Conservation (phyloP, 2,888 invertebrate species). For the Caenorhabditis uteleia region DNA sequence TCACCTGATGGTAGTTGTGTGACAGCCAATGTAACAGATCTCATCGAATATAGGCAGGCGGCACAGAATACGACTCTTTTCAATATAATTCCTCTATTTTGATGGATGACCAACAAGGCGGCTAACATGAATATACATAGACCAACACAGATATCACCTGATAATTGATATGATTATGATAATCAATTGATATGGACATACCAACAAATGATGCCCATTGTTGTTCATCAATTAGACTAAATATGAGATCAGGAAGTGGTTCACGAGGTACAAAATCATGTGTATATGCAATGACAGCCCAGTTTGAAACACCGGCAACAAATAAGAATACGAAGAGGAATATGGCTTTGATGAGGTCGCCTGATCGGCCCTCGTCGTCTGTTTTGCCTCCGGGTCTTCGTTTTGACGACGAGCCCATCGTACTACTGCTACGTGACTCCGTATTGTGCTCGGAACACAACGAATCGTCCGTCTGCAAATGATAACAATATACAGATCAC, state of each 20-base stretch:
- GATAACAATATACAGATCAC: too few species aligned
- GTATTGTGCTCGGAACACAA: constrained; percentile 14
- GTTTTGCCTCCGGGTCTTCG: neutral
- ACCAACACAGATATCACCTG: constrained; percentile 31
- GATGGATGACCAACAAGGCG: constrained; percentile 37
- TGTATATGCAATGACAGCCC: constrained; percentile 67
- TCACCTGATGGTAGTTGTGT: constrained; percentile 59
- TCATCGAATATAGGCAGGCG: constrained; percentile 51
- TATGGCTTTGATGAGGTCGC: constrained; percentile 50
- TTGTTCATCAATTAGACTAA: constrained; percentile 52
- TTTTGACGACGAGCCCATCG: constrained; percentile 1
- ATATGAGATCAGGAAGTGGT: constrained; percentile 56
- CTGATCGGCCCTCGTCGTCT: neutral
- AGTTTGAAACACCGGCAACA: constrained; percentile 63
- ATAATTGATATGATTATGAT: constrained; percentile 1
- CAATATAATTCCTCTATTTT: constrained; percentile 33
- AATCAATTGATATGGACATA: constrained; percentile 10
- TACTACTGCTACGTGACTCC: constrained; percentile 4
- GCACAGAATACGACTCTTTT: constrained; percentile 51
- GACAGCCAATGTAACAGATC: constrained; percentile 45
- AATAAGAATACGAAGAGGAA: constrained; percentile 57
- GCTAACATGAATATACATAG: constrained; percentile 29
- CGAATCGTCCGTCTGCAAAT: constrained; percentile 37
- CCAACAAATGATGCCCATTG: constrained; percentile 48
- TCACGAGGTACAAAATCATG: constrained; percentile 65